Percentiles rank a stretch among this genome's conserved stretches.
phyloP scores from a whole-genome alignment of 2,797 vertebrate species.

The Pseudopleuronectes americanus region DNA sequence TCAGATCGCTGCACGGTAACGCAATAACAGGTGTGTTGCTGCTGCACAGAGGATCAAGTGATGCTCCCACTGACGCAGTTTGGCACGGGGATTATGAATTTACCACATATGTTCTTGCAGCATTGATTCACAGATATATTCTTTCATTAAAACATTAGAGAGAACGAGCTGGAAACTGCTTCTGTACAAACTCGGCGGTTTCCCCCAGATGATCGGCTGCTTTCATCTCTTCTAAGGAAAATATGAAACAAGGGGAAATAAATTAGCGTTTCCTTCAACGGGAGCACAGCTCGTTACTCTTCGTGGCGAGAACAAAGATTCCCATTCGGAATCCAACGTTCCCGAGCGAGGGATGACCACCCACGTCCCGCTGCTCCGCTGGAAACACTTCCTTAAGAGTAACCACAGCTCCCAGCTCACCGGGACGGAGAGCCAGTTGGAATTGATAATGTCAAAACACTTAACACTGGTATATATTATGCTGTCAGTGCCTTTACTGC shows the following conservation, averaged over 20 bases:
- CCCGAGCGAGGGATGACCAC: slow-evolving; percentile 12
- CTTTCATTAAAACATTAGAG: slow-evolving; percentile 58
- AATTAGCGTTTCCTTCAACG: slow-evolving; percentile 38
- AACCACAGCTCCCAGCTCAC: background rate
- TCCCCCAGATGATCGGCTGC: slow-evolving; percentile 34
- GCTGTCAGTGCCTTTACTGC: no score
- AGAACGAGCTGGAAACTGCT: slow-evolving; percentile 31
- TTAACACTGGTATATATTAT: background rate
- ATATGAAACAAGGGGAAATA: slow-evolving; percentile 18
- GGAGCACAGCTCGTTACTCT: slow-evolving; percentile 40
- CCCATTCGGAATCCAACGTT: background rate
- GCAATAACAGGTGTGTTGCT: slow-evolving; percentile 19
- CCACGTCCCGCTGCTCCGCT: background rate
- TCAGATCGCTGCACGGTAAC: slow-evolving; percentile 5
- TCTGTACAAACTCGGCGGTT: slow-evolving; percentile 29
- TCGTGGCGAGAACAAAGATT: slow-evolving; percentile 3
- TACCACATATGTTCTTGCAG: background rate
- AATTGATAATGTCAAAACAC: background rate
- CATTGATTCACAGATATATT: slow-evolving; percentile 30
- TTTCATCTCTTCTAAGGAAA: slow-evolving; percentile 53
- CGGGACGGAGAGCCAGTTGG: no score
- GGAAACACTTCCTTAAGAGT: background rate
- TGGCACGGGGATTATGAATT: slow-evolving; percentile 6
- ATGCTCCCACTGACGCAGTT: background rate
- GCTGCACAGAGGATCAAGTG: slow-evolving; percentile 14